These are phyloP conservation scores for Cotesia glomerata DNA, from an alignment of 1,140 invertebrate species.

Conservation along the genomic window DNA sequence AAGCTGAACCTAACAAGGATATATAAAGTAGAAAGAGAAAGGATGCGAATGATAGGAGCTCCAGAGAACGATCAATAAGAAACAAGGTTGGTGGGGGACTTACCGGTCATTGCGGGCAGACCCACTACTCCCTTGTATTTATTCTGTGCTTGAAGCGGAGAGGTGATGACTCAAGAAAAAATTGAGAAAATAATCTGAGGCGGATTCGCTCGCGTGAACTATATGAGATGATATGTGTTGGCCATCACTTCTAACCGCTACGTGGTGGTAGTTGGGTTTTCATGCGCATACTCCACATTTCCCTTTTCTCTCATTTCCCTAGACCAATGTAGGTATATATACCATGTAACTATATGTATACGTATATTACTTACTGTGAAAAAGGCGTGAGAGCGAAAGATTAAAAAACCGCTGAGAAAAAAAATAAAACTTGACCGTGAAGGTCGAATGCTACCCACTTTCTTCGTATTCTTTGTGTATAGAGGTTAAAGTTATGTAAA, in stretches of 20 bases:
- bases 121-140: constrained; percentile 32
- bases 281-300: constrained; percentile 5
- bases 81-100: constrained; percentile 56
- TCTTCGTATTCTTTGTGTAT: constrained; percentile 14
- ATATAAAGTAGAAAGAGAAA: constrained; percentile 63
- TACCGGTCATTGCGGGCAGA: constrained; percentile 59
- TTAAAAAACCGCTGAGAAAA: constrained; percentile 31
- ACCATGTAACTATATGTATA: neutral
- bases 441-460: constrained; percentile 24
- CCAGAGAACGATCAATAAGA: constrained; percentile 65
- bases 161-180: constrained; percentile 59
- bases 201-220: constrained; percentile 36
- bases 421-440: constrained; percentile 22
- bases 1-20: constrained; percentile 57
- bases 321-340: neutral
- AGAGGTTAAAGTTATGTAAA: neutral
- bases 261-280: constrained; percentile 12
- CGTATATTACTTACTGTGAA: constrained; percentile 37
- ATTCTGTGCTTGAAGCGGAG: constrained; percentile 50
- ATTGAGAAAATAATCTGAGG: constrained; percentile 63
- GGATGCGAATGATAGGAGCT: constrained; percentile 48
- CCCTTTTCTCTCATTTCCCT: neutral
- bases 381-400: constrained; percentile 38
- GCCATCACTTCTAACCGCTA: neutral
- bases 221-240: neutral